Evolutionary conservation across 2,113 vertebrate genomes (phyloP).

Genomic region (Nesoenas mayeri): DNA sequence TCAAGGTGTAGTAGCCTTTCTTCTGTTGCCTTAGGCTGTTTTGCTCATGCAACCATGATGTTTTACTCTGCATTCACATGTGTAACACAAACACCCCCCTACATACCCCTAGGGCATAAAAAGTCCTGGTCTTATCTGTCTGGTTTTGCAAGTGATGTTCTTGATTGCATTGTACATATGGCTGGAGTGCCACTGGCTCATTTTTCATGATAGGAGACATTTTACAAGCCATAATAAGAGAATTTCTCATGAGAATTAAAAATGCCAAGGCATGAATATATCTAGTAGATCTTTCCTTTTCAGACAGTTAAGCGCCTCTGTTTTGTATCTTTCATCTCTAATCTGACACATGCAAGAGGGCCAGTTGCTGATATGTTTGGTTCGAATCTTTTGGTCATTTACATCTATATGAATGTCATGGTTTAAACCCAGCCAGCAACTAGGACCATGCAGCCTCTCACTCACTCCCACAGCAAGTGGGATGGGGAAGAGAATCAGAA

Average conservation of each 20-base stretch:
- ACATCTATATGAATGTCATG: neutral
- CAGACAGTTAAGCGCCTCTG: neutral
- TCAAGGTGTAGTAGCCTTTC: neutral
- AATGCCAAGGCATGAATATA: neutral
- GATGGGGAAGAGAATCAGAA: too few relatives aligned
- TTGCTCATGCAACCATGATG: neutral
- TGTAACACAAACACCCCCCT: fast-evolving
- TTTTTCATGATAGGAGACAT: neutral
- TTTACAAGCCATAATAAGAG: neutral
- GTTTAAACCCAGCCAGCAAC: too few relatives aligned
- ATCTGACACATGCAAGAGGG: neutral
- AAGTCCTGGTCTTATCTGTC: neutral
- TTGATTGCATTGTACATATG: neutral
- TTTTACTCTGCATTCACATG: neutral
- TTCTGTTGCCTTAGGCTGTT: neutral
- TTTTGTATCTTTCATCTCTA: neutral
- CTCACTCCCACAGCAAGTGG: too few relatives aligned
- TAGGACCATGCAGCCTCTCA: too few relatives aligned
- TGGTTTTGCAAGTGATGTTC: neutral
- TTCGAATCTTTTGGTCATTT: neutral
- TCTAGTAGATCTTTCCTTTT: neutral
- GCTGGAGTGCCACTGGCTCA: neutral
- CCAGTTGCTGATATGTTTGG: neutral
- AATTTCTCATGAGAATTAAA: neutral
- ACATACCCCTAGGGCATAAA: too few relatives aligned